phyloP scores from a whole-genome alignment of 2,888 invertebrate genomes.

The Euzophera pinguis region DNA sequence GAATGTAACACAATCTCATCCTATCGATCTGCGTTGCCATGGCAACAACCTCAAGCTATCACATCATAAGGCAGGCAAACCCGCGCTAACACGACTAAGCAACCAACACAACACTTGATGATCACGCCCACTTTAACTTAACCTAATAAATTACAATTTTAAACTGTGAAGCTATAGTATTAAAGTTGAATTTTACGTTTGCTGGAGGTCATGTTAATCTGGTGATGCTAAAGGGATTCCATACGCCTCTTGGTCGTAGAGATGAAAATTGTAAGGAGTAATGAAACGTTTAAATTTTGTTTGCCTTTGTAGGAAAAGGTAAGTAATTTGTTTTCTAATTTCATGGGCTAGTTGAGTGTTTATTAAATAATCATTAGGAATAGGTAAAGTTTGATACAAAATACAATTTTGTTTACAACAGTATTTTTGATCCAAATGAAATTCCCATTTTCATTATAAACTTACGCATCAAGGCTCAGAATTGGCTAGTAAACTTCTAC shows the following conservation, averaged over 20 bases:
- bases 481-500: too few species aligned
- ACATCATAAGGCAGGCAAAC: slow-evolving; percentile 24
- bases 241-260: slow-evolving; percentile 50
- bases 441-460: too few species aligned
- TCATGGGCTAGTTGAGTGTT: not conserved
- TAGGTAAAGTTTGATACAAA: too few species aligned
- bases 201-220: slow-evolving; percentile 19
- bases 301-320: slow-evolving; percentile 24
- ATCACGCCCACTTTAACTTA: not conserved
- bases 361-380: not conserved
- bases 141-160: not conserved
- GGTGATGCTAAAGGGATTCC: slow-evolving; percentile 42
- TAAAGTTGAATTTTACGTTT: not conserved
- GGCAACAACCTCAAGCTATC: slow-evolving; percentile 31
- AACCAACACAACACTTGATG: slow-evolving; percentile 30
- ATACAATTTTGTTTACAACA: too few species aligned
- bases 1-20: not conserved
- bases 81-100: slow-evolving; percentile 29
- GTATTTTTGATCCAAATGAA: too few species aligned
- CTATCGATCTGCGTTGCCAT: slow-evolving; percentile 21
- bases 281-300: slow-evolving; percentile 42
- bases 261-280: slow-evolving; percentile 54
- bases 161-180: not conserved
- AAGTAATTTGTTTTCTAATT: slow-evolving; percentile 10
- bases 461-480: too few species aligned